These are phyloP conservation scores for Dendrolimus pini DNA, from an alignment of 2,888 invertebrate genomes.

Conservation along the genomic window DNA sequence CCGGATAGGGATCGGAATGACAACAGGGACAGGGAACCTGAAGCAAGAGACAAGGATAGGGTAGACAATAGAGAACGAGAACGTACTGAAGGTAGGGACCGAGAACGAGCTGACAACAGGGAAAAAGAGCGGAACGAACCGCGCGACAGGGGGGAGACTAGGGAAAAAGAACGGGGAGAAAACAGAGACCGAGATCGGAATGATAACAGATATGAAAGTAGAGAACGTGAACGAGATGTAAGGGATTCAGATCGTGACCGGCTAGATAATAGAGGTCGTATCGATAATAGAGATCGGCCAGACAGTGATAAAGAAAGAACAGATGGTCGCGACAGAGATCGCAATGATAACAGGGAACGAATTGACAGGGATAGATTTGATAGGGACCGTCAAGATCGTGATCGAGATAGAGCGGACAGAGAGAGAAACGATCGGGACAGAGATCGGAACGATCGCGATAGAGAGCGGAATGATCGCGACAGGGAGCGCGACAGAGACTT, in stretches of 20 bases:
- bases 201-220: conserved; percentile 30
- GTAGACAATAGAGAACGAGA: conserved; percentile 38
- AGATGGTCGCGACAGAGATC: conserved; percentile 45
- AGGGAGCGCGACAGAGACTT: conserved; percentile 41
- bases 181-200: conserved; percentile 49
- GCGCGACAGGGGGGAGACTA: conserved; percentile 29
- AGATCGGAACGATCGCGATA: conserved; percentile 28
- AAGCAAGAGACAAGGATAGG: conserved; percentile 35
- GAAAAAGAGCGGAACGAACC: conserved; percentile 29
- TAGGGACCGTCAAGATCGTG: conserved; percentile 29
- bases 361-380: conserved; percentile 22
- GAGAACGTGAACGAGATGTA: conserved; percentile 43
- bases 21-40: conserved; percentile 46
- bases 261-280: conserved; percentile 41
- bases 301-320: conserved; percentile 24
- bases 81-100: conserved; percentile 30
- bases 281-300: conserved; percentile 28
- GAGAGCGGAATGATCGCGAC: conserved; percentile 43
- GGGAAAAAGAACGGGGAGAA: conserved; percentile 18
- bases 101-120: conserved; percentile 25
- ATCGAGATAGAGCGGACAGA: conserved; percentile 26
- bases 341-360: conserved; percentile 41
- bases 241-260: conserved; percentile 31
- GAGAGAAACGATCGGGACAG: conserved; percentile 28
- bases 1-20: conserved; percentile 47